Base-by-base conservation (phyloP, 2,888 invertebrate genomes). In the Dicranocentrus wangi region DNA sequence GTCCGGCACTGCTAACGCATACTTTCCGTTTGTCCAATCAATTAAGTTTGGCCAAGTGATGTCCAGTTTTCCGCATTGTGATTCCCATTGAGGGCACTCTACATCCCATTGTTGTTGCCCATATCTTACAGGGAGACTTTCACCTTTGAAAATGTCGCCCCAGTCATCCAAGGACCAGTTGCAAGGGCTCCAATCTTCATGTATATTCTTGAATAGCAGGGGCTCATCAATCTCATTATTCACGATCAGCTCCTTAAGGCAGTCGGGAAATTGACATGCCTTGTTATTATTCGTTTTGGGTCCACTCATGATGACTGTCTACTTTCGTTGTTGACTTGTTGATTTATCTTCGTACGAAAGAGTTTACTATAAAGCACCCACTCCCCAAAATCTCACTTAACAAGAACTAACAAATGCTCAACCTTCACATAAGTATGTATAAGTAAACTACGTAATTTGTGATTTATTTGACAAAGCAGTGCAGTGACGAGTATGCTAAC, bases 11-110 rank as follows among this genome's bases (percentile, higher is more conserved):
- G 81, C 58, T 23, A 84, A 79, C n/a, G 7, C 28, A 53, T 28
- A 79, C 51, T 78, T 63, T n/a, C 58, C 76, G 47, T 17, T 83
- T 63, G 8, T 83, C 89, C 89, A 90, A 3, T 87, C 85, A 0
- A 92, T 84, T 89, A 96, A 94, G 70, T 93, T 90, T 75, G 89
- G 88, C 86, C 95, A 91, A 1, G 91, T 92, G 88, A 93, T 91
- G 39, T 89, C 88, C 70, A 91, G 89, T 43, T 89, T 89, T n/a
- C 88, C 88, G 86, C 95, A 93, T 63, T 91, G 91, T 77, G 93
- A 90, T 88, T 97, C 96, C 95, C 95, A 96, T 87, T 94, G 93
- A 0, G 95, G 94, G 84, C 91, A 89, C 90, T 85, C 89, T 17
- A 72, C 39, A 47, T 84, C 72, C 84, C 84, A 84, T 15, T 69